Evolutionary conservation across 1,140 invertebrate species (phyloP), one percentile per base, ranked within the genome.

Genomic region (Cyclina sinensis): DNA sequence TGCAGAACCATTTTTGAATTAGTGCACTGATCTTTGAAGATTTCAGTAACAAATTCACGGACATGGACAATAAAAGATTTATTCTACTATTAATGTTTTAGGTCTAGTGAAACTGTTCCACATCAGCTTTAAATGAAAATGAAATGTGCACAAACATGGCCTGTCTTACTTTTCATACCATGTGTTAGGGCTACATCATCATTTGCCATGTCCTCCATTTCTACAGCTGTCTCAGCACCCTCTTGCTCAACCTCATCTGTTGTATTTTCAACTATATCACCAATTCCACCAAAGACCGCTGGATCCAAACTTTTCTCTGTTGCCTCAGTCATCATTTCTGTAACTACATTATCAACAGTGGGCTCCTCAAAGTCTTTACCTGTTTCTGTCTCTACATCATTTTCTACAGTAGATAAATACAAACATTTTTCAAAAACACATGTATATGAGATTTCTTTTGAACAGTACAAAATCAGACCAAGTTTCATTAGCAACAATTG

Each of bases 21-120:
- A 57, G 51, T 57, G 51, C 51, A 57, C 51, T 57, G 16, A n/a
- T 57, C 51, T 57, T 57, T 57, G 51, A 57, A 57, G 51, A 57
- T 57, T 57, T 57, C n/a, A 57, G 51, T 57, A 57, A 57, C 51
- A 57, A 57, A 57, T 57, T 57, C 51, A 57, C 21, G 51, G 51
- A 57, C 51, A 57, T 43, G 43, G 51, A 57, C 51, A 57, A 57
- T 57, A 57, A 57, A 57, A 57, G 51, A 57, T 57, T 57, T 57
- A 57, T 57, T 57, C 51, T 57, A 18, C 51, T 57, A n/a, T 57
- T 57, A 57, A 21, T 57, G 51, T 57, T 57, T 57, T 57, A 57
- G 51, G 51, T 57, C 51, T 57, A 57, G 51, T 57, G 51, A n/a
- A 16, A 57, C 51, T 57, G n/a, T 57, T 57, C 51, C 51, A 11